Base-by-base conservation (phyloP, 92 coral and sea anemone species). In the Epizoanthus scotinus region DNA sequence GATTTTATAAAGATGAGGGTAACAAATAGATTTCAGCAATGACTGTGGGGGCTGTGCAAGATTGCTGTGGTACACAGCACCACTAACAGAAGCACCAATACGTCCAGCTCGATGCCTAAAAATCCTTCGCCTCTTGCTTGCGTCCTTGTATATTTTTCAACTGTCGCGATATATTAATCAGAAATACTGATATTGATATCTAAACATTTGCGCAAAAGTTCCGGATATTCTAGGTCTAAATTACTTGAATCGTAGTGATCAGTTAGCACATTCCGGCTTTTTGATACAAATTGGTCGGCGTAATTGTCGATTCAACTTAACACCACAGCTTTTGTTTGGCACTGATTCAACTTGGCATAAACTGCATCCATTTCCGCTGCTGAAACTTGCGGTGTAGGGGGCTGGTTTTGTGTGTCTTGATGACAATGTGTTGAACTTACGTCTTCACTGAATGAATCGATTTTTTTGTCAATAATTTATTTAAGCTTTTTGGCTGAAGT, bases 91-190 rank as follows among this genome's bases (percentile, higher is more conserved):
- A 0, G 90, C 90, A 52, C 92, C 85, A 57, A 89, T 89, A 58
- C 90, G 67, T 31, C 93, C 91, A 67, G 88, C 87, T 40, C 93
- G 64, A 21, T 89, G 93, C 8, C 85, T 78, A 57, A 82, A 70
- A 89, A 86, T 12, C 74, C 82, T 4, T 55, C 10, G 14, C 90
- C 63, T 25, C 82, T 69, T 13, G 86, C 56, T 59, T 88, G 92
- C 29, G 56, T 22, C 40, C 85, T 49, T 1, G 84, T 79, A 67
- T 81, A 84, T 29, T 44, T 81, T 54, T 89, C 92, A 24, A 88
- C 64, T 27, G 28, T 73, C 9, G 15, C 6, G 14, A 73, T 86
- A 18, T 86, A 49, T 22, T 81, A 67, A 6, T 74, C 83, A 1
- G 86, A 59, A 54, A 88, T 21, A 19, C 25, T 38, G 0, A 86